phyloP scores from a whole-genome alignment of 2,797 vertebrate species.

The Hypotaenidia philippensis region DNA sequence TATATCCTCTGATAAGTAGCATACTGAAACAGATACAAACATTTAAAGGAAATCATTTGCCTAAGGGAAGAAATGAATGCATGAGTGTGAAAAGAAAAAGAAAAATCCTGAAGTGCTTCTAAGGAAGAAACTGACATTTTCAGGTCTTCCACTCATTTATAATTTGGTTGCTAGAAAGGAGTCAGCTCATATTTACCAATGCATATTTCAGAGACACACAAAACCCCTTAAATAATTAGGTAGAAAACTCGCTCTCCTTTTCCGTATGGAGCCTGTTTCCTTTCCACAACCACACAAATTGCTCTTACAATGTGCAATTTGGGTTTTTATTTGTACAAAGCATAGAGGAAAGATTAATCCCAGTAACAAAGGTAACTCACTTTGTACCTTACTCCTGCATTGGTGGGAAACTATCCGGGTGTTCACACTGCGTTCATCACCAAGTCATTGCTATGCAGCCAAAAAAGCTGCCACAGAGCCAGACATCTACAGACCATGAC shows the following conservation, averaged over 20 bases:
- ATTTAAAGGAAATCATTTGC: conserved; percentile 22
- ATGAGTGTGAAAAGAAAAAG: neutral
- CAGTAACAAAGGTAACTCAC: neutral
- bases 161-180: conserved; percentile 53
- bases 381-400: neutral
- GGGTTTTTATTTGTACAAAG: neutral
- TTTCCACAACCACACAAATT: neutral
- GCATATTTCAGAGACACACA: neutral
- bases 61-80: neutral
- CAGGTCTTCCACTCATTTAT: conserved; percentile 65
- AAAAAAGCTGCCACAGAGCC: neutral
- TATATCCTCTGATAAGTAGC: neutral
- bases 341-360: neutral
- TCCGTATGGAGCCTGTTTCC: neutral
- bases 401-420: neutral
- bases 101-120: conserved; percentile 24
- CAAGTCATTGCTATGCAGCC: neutral
- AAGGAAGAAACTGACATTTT: conserved; percentile 65
- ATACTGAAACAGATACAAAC: conserved; percentile 15
- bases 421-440: neutral
- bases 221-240: neutral
- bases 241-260: neutral
- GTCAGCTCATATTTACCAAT: conserved; percentile 38
- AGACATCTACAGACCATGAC: neutral
- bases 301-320: neutral